Evolutionary conservation across 1,140 invertebrate species (phyloP).

Genomic region (Plectrocnemia conspersa): DNA sequence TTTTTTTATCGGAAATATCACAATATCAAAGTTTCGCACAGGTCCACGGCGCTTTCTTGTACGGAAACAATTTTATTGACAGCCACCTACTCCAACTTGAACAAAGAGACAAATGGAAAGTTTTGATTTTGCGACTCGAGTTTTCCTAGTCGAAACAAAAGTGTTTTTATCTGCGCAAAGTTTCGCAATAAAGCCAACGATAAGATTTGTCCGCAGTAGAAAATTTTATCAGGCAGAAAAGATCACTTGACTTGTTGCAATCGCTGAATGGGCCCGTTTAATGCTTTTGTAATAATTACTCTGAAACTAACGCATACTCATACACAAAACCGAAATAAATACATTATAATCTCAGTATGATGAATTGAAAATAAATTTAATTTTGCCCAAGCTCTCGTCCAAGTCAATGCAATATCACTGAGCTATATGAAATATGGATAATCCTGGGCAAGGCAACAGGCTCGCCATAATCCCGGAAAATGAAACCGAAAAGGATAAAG

Average conservation of each 20-base stretch:
- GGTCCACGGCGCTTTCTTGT: neutral
- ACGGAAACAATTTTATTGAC: constrained; percentile 17
- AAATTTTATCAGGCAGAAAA: neutral
- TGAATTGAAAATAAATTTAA: constrained; percentile 1
- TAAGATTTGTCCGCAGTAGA: constrained; percentile 7
- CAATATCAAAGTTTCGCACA: constrained; percentile 15
- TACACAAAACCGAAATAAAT: neutral
- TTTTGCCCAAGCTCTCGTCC: constrained; percentile 7
- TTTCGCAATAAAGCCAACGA: constrained; percentile 23
- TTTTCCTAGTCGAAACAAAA: constrained; percentile 15
- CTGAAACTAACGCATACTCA: neutral
- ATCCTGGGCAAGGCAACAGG: constrained; percentile 24
- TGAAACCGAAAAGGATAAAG: constrained; percentile 23
- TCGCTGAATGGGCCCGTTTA: neutral
- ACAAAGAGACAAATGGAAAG: constrained; percentile 26
- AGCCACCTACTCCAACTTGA: constrained; percentile 12
- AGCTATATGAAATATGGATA: constrained; percentile 28
- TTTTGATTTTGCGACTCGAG: constrained; percentile 17
- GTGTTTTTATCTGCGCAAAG: constrained; percentile 18
- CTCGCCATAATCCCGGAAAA: constrained; percentile 23
- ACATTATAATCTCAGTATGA: neutral
- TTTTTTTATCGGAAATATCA: constrained; percentile 4
- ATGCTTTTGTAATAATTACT: constrained; percentile 1
- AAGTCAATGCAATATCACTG: constrained; percentile 27
- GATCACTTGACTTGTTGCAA: neutral